Evolutionary conservation across 1,140 invertebrate genomes (phyloP), one percentile per base, ranked within the genome.

Genomic region (Brachionus manjavacas): DNA sequence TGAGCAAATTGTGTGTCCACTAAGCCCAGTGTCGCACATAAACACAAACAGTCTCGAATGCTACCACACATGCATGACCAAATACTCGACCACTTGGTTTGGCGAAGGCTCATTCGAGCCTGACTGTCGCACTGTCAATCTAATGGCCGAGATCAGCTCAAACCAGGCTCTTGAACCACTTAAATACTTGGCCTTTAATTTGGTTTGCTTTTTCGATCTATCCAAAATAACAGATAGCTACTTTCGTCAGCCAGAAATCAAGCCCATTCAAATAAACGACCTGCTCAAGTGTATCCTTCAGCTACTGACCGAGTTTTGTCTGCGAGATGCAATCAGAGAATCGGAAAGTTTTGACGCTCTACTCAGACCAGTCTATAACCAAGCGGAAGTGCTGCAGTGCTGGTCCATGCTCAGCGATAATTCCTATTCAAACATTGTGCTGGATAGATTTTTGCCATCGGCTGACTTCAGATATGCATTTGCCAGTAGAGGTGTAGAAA

Each of bases 231-330:
- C 64, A 39, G 79, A 81, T 7, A 81, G 79, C 52, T 81, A 81
- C 43, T 81, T 64, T 68, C 35, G 64, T n/a, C 49, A 81, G 20
- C n/a, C 41, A 25, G 79, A 81, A 20, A 76, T 76, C 14, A 76
- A 76, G 46, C 52, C 79, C 6, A 68, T 68, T 28, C 79, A 81
- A 68, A 81, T 81, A 60, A 81, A 81, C n/a, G 79, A 81, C 64
- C 60, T 81, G 25, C 31, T 81, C 31, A 60, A 43, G 41, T 81
- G 64, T 64, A 23, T 60, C 31, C 52, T 81, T 12, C 49, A 81
- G 25, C n/a, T 81, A 7, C 23, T 81, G 35, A 66, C 49, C 11
- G 79, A 81, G 20, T 81, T 81, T 81, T 81, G 79, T 68, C 35
- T 81, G 16, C 31, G 79, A 64, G 79, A 81, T 64, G 14, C 79